phyloP scores from a whole-genome alignment of 2,797 vertebrate species.

The Ctenopoma multispine region DNA sequence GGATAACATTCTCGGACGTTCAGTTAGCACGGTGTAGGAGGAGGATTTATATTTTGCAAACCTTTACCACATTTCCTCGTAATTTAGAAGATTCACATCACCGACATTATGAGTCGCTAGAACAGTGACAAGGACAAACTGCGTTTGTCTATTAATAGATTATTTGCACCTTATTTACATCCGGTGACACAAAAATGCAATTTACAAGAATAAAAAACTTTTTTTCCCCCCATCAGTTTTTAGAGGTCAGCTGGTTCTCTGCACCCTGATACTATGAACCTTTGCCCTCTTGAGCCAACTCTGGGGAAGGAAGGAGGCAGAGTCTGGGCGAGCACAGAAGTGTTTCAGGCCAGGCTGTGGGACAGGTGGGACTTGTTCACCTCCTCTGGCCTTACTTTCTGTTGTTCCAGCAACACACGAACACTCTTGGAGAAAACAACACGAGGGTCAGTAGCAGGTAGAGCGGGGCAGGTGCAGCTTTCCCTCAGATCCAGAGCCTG shows the following conservation, averaged over 20 bases:
- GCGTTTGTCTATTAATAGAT: not conserved
- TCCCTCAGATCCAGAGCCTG: constrained; percentile 93
- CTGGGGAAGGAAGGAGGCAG: constrained; percentile 4
- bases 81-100: not conserved
- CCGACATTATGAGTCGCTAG: not conserved
- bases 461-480: constrained; percentile 88
- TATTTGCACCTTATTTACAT: not conserved
- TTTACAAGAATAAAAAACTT: not conserved
- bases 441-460: constrained; percentile 90
- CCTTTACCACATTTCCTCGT: constrained; percentile 8
- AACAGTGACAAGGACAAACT: not conserved
- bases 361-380: constrained; percentile 14
- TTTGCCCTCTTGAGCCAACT: constrained; percentile 17
- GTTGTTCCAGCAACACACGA: constrained; percentile 78
- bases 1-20: constrained; percentile 30
- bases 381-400: constrained; percentile 12
- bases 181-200: not conserved
- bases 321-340: constrained; percentile 50
- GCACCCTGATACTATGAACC: constrained; percentile 9
- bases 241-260: constrained; percentile 28
- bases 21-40: constrained; percentile 10
- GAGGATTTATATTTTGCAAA: constrained; percentile 16
- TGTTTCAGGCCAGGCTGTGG: not conserved
- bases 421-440: constrained; percentile 85
- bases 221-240: not conserved